Base-by-base conservation (phyloP, 2,113 vertebrate genomes). In the Pluvianellus socialis region DNA sequence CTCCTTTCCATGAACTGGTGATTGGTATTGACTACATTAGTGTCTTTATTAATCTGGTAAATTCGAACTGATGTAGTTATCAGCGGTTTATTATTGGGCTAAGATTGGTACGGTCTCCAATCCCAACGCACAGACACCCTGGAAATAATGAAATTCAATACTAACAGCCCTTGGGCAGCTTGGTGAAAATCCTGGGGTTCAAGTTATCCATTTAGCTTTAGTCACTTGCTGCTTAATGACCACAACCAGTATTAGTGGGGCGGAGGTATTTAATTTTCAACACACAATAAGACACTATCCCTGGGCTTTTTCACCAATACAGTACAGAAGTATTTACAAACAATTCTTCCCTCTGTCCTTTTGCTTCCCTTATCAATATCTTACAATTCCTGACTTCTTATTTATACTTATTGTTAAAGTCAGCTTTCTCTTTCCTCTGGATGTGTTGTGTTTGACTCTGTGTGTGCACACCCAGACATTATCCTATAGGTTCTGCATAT, bases 91-190 rank as follows among this genome's bases (percentile, higher is more conserved):
- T 87, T 96, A 82, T 91, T 79, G 77, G 70, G 71, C 84, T 79
- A 75, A 62, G 24, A 87, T 87, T 92, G 91, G 79, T 92, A 58
- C 62, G 75, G 66, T 85, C 77, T 95, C 85, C 79, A 68, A 45
- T 62, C 94, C 70, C 82, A 93, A 65, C 70, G 82, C 32, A 3
- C 77, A 90, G 86, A 23, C 73, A 62, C 55, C 62, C 42, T 91
- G 81, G 71, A 96, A 94, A 92, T 91, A 90, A 88, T 80, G 93
- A 82, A 86, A 97, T 94, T 66, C 89, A 90, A 95, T 90, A 72
- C 71, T 73, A 73, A 87, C 24, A 94, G 86, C 80, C 74, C 86
- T 94, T 32, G 19, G 87, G 94, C 71, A 76, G 74, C 83, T 58
- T 40, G 82, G 81, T 92, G 73, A 94, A 95, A 87, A 85, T 82